These are phyloP conservation scores for Branchinecta lynchi DNA, from an alignment of 1,140 invertebrate species.

Conservation along the genomic window DNA sequence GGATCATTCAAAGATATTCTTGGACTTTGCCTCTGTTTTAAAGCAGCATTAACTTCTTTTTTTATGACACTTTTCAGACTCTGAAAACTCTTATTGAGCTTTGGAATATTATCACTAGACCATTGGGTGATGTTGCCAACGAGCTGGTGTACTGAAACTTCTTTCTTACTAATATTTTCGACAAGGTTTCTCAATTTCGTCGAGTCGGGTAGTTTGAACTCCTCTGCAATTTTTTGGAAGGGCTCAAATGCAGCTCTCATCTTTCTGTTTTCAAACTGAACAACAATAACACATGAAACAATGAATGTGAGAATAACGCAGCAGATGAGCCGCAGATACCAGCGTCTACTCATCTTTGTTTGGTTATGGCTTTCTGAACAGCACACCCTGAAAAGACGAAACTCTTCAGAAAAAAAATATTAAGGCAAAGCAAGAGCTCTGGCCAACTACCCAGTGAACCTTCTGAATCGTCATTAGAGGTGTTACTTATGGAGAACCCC, in stretches of 20 bases:
- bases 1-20: neutral
- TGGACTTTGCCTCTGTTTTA: neutral
- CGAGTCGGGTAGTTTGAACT: neutral
- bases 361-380: too few species aligned
- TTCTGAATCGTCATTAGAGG: too few species aligned
- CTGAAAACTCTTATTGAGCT: neutral
- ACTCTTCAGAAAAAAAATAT: too few species aligned
- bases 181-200: neutral
- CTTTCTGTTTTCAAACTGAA: conserved; percentile 1
- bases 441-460: too few species aligned
- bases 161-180: neutral
- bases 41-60: neutral
- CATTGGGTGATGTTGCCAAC: neutral
- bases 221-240: neutral
- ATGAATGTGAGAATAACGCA: neutral
- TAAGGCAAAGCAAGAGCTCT: too few species aligned
- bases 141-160: neutral
- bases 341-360: neutral
- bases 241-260: neutral
- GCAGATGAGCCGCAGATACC: neutral
- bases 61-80: neutral
- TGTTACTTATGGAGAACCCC: too few species aligned
- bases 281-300: neutral
- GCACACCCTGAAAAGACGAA: too few species aligned
- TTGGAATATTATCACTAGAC: neutral